Conservation (phyloP, 2,888 invertebrate genomes). For the Nomada ruficornis region DNA sequence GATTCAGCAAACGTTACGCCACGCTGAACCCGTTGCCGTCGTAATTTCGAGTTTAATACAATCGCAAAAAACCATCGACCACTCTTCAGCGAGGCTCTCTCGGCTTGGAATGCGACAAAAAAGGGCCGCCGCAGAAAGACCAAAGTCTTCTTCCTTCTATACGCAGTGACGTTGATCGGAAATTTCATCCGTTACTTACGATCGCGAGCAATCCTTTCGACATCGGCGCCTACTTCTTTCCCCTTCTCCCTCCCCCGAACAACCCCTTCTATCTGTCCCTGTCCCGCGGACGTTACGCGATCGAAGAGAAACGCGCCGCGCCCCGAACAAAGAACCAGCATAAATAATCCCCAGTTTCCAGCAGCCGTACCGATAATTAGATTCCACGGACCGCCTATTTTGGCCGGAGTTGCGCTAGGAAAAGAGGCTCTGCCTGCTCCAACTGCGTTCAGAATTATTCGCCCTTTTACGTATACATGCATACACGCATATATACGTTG, state of each 20-base stretch:
- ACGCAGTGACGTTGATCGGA: conserved; percentile 42
- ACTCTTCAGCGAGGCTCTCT: background rate
- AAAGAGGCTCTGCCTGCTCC: conserved; percentile 68
- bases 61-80: conserved; percentile 10
- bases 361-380: conserved; percentile 76
- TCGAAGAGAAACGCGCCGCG: conserved; percentile 42
- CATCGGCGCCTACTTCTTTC: conserved; percentile 39
- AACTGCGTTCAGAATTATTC: conserved; percentile 6
- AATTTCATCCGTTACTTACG: conserved; percentile 57
- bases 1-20: background rate
- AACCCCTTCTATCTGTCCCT: conserved; percentile 4
- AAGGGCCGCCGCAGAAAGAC: conserved; percentile 24
- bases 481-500: conserved; percentile 6
- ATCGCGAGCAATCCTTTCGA: conserved; percentile 40
- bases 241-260: too few species aligned
- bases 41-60: conserved; percentile 17
- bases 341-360: conserved; percentile 77
- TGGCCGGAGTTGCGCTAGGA: conserved; percentile 73
- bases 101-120: conserved; percentile 32
- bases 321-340: conserved; percentile 74
- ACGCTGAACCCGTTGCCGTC: conserved; percentile 1
- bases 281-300: conserved; percentile 7
- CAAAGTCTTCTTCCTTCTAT: background rate
- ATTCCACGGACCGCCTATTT: conserved; percentile 77
- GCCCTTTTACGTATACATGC: conserved; percentile 5